A percentile compares a stretch with the other conserved stretches of the same genome.
phyloP scores from a whole-genome alignment of 2,113 vertebrate genomes.

The Glaucidium brasilianum region DNA sequence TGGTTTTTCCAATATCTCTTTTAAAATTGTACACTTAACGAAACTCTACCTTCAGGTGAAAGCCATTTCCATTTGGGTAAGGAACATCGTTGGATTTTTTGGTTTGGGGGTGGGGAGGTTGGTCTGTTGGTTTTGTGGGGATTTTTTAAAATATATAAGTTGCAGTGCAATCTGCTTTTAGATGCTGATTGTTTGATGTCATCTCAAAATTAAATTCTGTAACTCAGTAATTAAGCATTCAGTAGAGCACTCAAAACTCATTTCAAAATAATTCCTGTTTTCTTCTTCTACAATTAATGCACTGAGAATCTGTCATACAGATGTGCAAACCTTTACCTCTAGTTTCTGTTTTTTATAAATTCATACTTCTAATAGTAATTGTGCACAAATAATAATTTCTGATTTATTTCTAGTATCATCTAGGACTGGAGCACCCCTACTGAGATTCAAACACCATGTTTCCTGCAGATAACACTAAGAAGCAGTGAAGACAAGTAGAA shows the following conservation, averaged over 20 bases:
- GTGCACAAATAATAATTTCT: neutral
- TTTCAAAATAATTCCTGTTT: neutral
- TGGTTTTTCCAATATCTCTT: neutral
- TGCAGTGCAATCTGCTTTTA: neutral
- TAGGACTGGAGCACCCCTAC: neutral
- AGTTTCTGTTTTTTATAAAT: neutral
- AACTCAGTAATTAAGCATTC: neutral
- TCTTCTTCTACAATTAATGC: neutral
- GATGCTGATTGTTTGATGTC: neutral
- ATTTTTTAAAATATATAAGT: neutral
- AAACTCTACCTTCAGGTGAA: neutral
- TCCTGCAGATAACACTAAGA: neutral
- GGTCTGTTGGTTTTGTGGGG: fast-evolving
- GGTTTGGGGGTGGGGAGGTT: too few species aligned
- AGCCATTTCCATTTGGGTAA: neutral
- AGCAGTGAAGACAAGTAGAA: neutral
- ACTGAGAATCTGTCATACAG: neutral
- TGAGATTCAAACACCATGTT: neutral
- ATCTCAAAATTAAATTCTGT: neutral
- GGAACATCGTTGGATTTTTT: neutral
- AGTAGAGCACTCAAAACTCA: neutral
- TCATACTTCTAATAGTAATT: neutral
- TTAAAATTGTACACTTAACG: neutral
- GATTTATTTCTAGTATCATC: neutral
- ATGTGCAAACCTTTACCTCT: neutral